Percentiles rank a stretch among this genome's conserved stretches.
These are phyloP conservation scores for Simalia tracyae DNA, from an alignment of 2,797 vertebrate genomes.

Conservation along the genomic window DNA sequence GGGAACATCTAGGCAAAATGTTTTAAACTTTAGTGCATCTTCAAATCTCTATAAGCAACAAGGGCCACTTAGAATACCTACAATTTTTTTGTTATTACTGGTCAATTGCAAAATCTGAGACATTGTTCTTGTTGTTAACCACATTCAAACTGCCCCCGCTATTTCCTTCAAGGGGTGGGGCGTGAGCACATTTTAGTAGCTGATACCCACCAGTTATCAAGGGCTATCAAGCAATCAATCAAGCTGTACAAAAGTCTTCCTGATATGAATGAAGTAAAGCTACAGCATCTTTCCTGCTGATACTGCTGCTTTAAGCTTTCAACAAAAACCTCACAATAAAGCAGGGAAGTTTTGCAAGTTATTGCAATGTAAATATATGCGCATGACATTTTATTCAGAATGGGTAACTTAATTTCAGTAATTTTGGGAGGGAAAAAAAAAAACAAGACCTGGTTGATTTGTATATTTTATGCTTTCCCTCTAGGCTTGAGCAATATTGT, in stretches of 20 bases:
- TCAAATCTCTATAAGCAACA: not conserved
- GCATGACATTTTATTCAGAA: no score
- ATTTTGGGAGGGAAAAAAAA: not conserved
- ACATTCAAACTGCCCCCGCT: not conserved
- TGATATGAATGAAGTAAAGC: not conserved
- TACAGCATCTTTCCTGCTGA: not conserved
- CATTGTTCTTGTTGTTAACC: not conserved
- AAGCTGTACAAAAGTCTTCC: not conserved
- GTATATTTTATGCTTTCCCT: not conserved
- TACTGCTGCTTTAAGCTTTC: not conserved
- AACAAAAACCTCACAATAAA: not conserved
- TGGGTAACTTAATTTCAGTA: not conserved
- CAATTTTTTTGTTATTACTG: not conserved
- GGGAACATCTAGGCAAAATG: not conserved
- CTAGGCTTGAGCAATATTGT: not conserved
- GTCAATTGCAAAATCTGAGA: not conserved
- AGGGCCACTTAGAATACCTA: not conserved
- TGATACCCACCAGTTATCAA: not conserved
- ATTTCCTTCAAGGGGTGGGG: not conserved
- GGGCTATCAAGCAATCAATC: not conserved
- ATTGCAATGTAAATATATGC: not conserved
- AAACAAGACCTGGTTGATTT: not conserved
- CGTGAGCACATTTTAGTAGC: not conserved
- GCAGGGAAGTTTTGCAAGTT: not conserved
- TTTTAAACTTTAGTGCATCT: not conserved